Conservation (phyloP, 1,140 invertebrate species). For the Lasioglossum baleicum region DNA sequence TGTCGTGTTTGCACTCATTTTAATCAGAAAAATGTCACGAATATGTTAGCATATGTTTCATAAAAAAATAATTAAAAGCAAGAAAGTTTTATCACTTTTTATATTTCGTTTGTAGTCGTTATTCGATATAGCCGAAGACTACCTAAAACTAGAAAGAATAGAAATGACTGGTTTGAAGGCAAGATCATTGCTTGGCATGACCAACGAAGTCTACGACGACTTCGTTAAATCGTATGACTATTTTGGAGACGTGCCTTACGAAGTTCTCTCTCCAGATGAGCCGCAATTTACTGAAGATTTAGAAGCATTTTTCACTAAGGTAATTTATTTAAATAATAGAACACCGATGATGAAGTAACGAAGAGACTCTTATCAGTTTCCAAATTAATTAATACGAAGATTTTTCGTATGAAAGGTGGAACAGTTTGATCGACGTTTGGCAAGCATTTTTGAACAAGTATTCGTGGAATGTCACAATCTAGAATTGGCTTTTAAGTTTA, state of each 20-base stretch:
- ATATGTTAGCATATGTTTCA: no score
- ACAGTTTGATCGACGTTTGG: slow-evolving; percentile 87
- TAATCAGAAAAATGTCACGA: no score
- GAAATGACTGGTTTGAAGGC: slow-evolving; percentile 91
- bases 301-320: slow-evolving; percentile 71
- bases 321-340: slow-evolving; percentile 11
- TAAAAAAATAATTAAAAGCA: no score
- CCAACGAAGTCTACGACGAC: slow-evolving; percentile 83
- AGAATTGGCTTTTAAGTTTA: slow-evolving; percentile 84
- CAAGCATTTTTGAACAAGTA: slow-evolving; percentile 87
- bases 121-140: slow-evolving; percentile 88
- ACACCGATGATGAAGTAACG: no score
- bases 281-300: slow-evolving; percentile 82
- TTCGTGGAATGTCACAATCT: slow-evolving; percentile 89
- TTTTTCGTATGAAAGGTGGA: slow-evolving; percentile 72
- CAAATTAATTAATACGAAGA: no score
- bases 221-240: slow-evolving; percentile 86
- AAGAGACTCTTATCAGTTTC: no score
- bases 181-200: slow-evolving; percentile 81
- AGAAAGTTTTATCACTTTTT: no score
- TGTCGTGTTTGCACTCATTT: no score
- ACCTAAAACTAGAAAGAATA: slow-evolving; percentile 92
- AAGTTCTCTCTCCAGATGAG: slow-evolving; percentile 85
- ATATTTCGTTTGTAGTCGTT: slow-evolving; percentile 81
- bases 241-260: slow-evolving; percentile 86